Percentiles rank a stretch among this genome's conserved stretches.
These are phyloP conservation scores for Polydrusus cervinus DNA, from an alignment of 2,888 invertebrate genomes.

Conservation along the genomic window DNA sequence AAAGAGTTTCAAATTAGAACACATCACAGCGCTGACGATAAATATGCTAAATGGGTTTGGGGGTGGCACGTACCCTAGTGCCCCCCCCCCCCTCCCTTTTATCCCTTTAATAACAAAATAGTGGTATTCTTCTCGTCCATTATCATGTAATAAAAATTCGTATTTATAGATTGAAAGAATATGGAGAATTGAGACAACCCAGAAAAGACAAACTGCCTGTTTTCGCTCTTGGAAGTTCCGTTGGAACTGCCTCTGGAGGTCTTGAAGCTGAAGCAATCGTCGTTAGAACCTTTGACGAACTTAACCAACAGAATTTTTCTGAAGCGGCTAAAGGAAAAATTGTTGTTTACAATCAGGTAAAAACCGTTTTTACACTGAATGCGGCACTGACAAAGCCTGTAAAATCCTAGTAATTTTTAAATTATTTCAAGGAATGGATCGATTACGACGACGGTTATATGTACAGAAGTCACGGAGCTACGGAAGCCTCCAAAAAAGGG, in stretches of 20 bases:
- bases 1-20: too few species aligned
- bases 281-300: slow-evolving; percentile 77
- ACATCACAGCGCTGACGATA: too few species aligned
- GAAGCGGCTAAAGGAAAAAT: slow-evolving; percentile 46
- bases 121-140: too few species aligned
- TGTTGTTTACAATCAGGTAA: slow-evolving; percentile 42
- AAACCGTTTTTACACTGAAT: too few species aligned
- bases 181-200: slow-evolving; percentile 75
- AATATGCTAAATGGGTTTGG: too few species aligned
- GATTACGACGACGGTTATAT: slow-evolving; percentile 28
- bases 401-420: not conserved
- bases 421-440: slow-evolving; percentile 59
- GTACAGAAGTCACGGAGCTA: slow-evolving; percentile 53
- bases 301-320: slow-evolving; percentile 29
- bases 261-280: slow-evolving; percentile 83
- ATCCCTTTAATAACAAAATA: too few species aligned
- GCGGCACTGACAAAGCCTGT: not conserved
- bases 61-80: too few species aligned
- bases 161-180: slow-evolving; percentile 7
- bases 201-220: slow-evolving; percentile 77
- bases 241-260: slow-evolving; percentile 80
- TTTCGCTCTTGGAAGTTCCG: slow-evolving; percentile 81
- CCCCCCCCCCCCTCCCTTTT: too few species aligned
- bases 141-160: too few species aligned
- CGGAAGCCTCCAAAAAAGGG: slow-evolving; percentile 81